Evolutionary conservation across 1,140 invertebrate species (phyloP), one percentile per base, ranked within the genome.

Genomic region (Caenorhabditis brenneri): DNA sequence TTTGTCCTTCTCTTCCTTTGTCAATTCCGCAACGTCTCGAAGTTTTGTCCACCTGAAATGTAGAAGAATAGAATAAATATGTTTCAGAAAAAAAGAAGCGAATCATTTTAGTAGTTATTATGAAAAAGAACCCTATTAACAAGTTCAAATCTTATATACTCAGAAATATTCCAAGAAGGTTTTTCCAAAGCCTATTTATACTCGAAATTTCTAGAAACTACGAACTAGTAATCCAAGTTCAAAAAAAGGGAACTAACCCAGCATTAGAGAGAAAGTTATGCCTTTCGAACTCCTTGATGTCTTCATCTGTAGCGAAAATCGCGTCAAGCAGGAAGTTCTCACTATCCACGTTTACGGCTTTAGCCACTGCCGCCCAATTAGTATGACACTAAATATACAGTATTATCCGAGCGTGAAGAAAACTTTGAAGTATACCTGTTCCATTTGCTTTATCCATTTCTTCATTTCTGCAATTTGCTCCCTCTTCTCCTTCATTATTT

Each of bases 321-420:
- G n/a, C 65, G 4, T 74, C 36, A n/a, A 74, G 65, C 2, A 74
- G 42, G 12, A 74, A 74, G 36, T 74, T 39, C 27, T 74, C 65
- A 42, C 24, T 74, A 5, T 42, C 24, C 24, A n/a, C 10, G n/a
- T 74, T 74, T 5, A 74, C 65, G 10, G n/a, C 5, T 46, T 74
- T 74, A 36, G 65, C 65, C 19, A 74, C 7, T 74, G 22, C 22
- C 1, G 42, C 2, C 65, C 65, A 74, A 24, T 46, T 22, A 19
- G n/a, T 12, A 27, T 46, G 65, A 24, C 36, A 22, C 65, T 74
- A 42, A 24, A 42, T 5, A 74, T 6, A 74, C 5, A 29, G 24
- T n/a, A 22, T 29, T 42, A 42, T 10, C 42, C 42, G 33, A 74
- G 7, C 22, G 2, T 9, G 15, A 58, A 58, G 7, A 16, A 42